Percentiles rank a stretch among this genome's conserved stretches.
Conservation (phyloP, 2,888 invertebrate genomes). For the Blastobasis adustella region DNA sequence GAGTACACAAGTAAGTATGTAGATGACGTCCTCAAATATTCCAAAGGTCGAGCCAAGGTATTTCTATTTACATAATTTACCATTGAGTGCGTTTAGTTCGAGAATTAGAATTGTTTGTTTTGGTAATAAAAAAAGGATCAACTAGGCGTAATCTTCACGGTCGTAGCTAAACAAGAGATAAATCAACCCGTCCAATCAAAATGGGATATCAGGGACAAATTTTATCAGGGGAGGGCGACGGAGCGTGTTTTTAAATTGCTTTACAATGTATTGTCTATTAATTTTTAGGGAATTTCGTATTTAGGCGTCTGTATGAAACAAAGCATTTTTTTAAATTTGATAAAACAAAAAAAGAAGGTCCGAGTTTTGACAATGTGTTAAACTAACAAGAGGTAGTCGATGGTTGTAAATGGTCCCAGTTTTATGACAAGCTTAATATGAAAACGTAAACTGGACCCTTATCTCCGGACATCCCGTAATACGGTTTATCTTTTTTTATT, state of each 20-base stretch:
- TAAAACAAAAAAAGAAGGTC: no score
- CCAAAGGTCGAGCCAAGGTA: constrained; percentile 11
- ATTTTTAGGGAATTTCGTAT: constrained; percentile 28
- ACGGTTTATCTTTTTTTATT: constrained; percentile 58
- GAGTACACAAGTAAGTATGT: neutral
- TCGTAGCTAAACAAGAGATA: constrained; percentile 60
- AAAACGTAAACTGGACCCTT: constrained; percentile 52
- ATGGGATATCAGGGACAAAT: constrained; percentile 69
- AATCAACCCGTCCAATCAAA: constrained; percentile 71
- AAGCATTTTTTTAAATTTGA: no score
- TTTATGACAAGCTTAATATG: constrained; percentile 58
- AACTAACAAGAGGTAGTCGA: constrained; percentile 27
- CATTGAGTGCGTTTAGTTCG: constrained; percentile 13
- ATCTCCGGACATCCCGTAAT: constrained; percentile 60
- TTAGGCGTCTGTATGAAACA: neutral
- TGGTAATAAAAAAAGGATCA: constrained; percentile 41
- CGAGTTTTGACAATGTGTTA: no score
- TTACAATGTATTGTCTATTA: constrained; percentile 62
- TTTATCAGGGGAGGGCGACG: constrained; percentile 57
- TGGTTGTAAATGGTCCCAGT: constrained; percentile 39
- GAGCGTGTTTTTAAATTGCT: constrained; percentile 67
- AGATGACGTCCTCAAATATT: constrained; percentile 5
- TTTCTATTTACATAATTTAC: constrained; percentile 21
- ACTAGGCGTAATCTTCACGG: constrained; percentile 33
- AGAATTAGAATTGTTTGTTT: constrained; percentile 11